phyloP scores from a whole-genome alignment of 2,113 vertebrate species.

The Thunnus thynnus region DNA sequence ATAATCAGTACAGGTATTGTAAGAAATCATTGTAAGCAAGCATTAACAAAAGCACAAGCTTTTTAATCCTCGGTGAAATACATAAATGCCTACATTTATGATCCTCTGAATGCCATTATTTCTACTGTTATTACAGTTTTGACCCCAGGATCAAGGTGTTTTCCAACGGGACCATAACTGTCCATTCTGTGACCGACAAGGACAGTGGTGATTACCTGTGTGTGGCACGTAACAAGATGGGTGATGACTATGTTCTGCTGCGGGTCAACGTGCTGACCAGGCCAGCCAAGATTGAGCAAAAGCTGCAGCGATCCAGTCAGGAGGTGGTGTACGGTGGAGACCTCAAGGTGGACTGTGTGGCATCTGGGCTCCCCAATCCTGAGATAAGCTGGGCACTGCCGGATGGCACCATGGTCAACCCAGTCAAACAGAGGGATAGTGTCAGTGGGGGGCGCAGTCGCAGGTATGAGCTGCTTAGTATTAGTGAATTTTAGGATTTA shows the following conservation, averaged over 20 bases:
- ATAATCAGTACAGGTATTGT: constrained; percentile 91
- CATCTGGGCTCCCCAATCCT: constrained; percentile 91
- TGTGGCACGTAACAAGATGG: constrained; percentile 90
- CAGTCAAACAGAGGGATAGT: constrained; percentile 81
- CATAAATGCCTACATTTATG: background rate
- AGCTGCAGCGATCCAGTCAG: constrained; percentile 82
- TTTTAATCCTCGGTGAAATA: background rate
- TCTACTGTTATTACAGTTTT: constrained; percentile 73
- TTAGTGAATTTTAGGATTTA: too few species aligned
- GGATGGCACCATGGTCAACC: constrained; percentile 92
- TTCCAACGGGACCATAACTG: constrained; percentile 88
- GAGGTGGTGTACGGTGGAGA: constrained; percentile 87
- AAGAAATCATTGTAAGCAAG: background rate
- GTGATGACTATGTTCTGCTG: constrained; percentile 89
- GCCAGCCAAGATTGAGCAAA: constrained; percentile 91
- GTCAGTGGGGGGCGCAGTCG: constrained; percentile 79
- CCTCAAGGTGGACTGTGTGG: constrained; percentile 93
- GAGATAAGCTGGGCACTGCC: constrained; percentile 94
- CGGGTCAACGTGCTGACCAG: constrained; percentile 89
- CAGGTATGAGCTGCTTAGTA: constrained; percentile 85
- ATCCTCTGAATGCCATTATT: background rate
- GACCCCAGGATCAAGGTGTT: constrained; percentile 90
- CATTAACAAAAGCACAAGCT: background rate
- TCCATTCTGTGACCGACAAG: constrained; percentile 88
- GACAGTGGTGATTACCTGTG: constrained; percentile 94